A percentile compares a stretch with the other conserved stretches of the same genome.
Conservation (phyloP, 2,113 vertebrate genomes). For the Cephalopholis sonnerati region DNA sequence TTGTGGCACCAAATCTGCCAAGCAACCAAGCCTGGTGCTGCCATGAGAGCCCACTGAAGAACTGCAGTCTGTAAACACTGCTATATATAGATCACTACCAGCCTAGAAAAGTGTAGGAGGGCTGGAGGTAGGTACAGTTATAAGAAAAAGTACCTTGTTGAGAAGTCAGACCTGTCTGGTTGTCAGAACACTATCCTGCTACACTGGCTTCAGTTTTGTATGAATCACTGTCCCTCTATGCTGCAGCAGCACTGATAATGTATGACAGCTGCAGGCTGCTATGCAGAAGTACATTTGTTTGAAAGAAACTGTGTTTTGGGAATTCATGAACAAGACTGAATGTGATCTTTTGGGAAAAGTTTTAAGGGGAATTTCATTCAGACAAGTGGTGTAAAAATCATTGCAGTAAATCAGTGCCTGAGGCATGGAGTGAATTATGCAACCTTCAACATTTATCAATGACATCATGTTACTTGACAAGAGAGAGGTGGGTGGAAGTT, state of each 20-base stretch:
- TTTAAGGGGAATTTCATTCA: constrained; percentile 5
- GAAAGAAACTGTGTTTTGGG: too few species aligned
- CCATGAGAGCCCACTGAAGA: background rate
- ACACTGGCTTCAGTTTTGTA: background rate
- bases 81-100: background rate
- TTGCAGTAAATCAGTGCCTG: background rate
- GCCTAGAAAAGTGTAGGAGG: background rate
- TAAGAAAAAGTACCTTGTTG: background rate
- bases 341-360: background rate
- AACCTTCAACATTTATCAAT: background rate
- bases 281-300: too few species aligned
- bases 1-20: background rate
- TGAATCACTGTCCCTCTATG: too few species aligned
- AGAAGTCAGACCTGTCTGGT: background rate
- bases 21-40: background rate
- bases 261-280: too few species aligned
- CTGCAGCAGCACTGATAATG: background rate
- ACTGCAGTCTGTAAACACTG: background rate
- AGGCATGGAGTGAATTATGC: background rate
- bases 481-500: background rate
- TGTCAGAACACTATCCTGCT: background rate
- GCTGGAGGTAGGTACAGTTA: background rate
- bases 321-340: too few species aligned
- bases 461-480: background rate
- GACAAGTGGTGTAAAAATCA: background rate